Percentiles rank a stretch among this genome's conserved stretches.
phyloP scores from a whole-genome alignment of 2,888 invertebrate genomes.

The Invenusta paracnida region DNA sequence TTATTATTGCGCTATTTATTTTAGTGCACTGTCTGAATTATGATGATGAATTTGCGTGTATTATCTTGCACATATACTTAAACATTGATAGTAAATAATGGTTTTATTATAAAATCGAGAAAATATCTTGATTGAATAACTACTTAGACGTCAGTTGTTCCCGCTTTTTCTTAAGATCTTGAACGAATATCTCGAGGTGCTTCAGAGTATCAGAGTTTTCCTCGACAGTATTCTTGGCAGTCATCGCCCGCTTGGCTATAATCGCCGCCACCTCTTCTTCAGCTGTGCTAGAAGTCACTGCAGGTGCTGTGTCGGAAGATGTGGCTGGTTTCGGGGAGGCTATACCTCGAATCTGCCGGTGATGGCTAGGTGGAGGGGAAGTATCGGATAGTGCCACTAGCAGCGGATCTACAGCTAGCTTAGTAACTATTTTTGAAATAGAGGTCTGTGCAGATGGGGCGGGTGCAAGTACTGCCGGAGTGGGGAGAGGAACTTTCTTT shows the following conservation, averaged over 20 bases:
- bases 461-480: no score
- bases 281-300: neutral
- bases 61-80: no score
- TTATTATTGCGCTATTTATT: no score
- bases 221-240: neutral
- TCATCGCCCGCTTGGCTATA: neutral
- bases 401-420: neutral
- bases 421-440: neutral
- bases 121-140: no score
- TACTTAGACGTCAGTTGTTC: no score
- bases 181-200: slow-evolving; percentile 5
- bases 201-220: neutral
- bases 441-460: neutral
- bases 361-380: neutral
- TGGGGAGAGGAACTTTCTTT: no score
- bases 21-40: no score
- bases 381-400: no score
- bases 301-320: neutral
- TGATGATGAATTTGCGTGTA: no score
- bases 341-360: neutral
- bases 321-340: neutral
- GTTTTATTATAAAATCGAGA: no score
- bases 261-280: neutral
- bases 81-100: no score
- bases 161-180: neutral